Base-by-base conservation (phyloP, 2,888 invertebrate species). In the Habroteleia sp. region DNA sequence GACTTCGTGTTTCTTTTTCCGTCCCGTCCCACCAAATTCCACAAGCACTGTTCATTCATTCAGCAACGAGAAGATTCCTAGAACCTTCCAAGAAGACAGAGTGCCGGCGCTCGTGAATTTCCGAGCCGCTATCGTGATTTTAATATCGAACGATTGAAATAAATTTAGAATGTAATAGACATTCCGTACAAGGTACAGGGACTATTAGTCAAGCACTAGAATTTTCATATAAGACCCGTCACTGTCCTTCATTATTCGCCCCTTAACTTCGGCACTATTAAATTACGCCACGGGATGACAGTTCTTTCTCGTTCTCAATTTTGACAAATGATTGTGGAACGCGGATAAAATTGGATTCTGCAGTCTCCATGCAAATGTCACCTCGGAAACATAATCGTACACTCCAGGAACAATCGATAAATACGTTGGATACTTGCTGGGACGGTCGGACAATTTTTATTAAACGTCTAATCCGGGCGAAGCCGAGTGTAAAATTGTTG, bases 221-320 rank as follows among this genome's bases (percentile, higher is more conserved):
- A 84, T 82, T 83, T 84, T 83, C 84, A 82, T 85, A 83, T 84
- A 83, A 80, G 79, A 76, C 79, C 85, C 83, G 85, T 86, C 85
- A 82, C 82, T 85, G 82, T 81, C 66, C 48, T 75, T 77, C 80
- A 83, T 84, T 84, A 85, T 84, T 83, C 80, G 84, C 81, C 79
- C 79, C 76, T 78, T 66, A 69, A 52, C 62, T 44, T 27, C 25
- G 20, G 39, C 46, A 31, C 44, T 44, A 27, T 48, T 44, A 44
- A 62, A 60, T 56, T 58, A n/a, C 35, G 27, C 8, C 13, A n/a
- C 23, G 54, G 10, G 41, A 62, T 58, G 63, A 66, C 46, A 46
- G 48, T 66, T 66, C 23, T 62, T n/a, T n/a, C n/a, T n/a, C n/a
- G n/a, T n/a, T n/a, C n/a, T n/a, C n/a, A n/a, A 66, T 71, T 60